Conservation (phyloP, 2,113 vertebrate genomes). For the Bagarius yarrelli region DNA sequence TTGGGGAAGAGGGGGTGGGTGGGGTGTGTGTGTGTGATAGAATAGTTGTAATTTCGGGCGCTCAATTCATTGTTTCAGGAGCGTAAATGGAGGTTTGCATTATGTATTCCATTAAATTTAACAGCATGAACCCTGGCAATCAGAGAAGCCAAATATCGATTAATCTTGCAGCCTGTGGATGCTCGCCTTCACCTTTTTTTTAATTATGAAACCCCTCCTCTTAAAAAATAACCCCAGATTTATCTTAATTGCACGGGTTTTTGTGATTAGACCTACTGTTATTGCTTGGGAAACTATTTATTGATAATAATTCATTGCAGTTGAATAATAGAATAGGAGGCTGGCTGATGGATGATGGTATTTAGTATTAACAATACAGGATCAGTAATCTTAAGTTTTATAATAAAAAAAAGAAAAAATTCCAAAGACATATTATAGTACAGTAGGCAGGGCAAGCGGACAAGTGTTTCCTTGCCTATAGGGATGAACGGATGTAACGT, state of each 20-base stretch:
- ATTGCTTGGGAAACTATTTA: not conserved
- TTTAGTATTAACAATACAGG: too few species aligned
- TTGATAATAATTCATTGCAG: not conserved
- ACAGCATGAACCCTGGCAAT: constrained; percentile 17
- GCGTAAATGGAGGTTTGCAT: constrained; percentile 11
- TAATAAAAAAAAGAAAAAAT: not conserved
- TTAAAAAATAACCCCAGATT: constrained; percentile 1
- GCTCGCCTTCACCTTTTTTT: not conserved
- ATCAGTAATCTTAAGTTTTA: not conserved
- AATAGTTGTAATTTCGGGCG: constrained; percentile 4
- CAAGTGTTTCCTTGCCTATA: not conserved
- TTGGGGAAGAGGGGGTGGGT: too few species aligned
- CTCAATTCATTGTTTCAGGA: constrained; percentile 26
- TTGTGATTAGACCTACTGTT: not conserved
- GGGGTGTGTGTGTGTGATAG: not conserved
- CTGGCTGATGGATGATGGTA: not conserved
- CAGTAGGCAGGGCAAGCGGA: not conserved
- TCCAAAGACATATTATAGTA: too few species aligned
- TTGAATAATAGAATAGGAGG: not conserved
- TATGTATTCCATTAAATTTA: constrained; percentile 25
- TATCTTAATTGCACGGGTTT: not conserved
- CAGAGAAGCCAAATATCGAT: constrained; percentile 31
- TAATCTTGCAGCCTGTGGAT: constrained; percentile 23
- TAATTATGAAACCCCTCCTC: constrained; percentile 2
- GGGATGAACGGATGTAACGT: constrained; percentile 14